Evolutionary conservation across 2,113 vertebrate genomes (phyloP).

Genomic region (Mandrillus leucophaeus): DNA sequence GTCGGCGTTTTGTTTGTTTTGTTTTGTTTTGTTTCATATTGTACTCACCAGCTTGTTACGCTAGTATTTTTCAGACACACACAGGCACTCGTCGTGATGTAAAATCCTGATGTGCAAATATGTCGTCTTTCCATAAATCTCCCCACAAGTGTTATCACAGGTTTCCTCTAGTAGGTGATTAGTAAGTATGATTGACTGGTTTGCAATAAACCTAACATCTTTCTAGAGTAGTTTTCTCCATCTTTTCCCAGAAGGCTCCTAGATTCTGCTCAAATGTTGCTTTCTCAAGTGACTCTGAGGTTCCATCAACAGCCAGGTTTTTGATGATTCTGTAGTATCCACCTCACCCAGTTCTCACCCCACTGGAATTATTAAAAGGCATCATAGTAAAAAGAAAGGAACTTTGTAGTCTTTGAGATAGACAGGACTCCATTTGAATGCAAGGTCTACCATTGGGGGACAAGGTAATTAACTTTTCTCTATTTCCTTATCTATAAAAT

Average conservation of each 20-base stretch:
- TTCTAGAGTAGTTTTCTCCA: not conserved
- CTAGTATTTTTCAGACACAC: not conserved
- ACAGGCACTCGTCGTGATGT: not conserved
- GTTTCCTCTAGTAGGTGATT: not conserved
- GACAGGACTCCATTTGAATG: not conserved
- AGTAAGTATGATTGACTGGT: not conserved
- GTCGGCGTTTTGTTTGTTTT: not conserved
- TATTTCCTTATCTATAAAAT: not conserved
- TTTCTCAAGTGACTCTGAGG: not conserved
- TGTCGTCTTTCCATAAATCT: not conserved
- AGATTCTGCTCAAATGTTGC: not conserved
- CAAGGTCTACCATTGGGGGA: not conserved
- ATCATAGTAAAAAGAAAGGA: not conserved
- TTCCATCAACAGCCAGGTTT: not conserved
- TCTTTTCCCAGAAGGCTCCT: not conserved
- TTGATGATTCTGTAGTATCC: not conserved
- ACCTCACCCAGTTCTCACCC: not conserved
- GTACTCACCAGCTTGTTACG: not conserved
- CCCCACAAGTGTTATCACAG: not conserved
- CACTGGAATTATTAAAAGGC: not conserved
- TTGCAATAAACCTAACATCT: not conserved
- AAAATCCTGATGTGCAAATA: not conserved
- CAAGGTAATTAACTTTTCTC: not conserved
- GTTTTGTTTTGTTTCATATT: slow-evolving; percentile 36
- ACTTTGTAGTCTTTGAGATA: not conserved